A percentile compares a stretch with the other conserved stretches of the same genome.
phyloP scores from a whole-genome alignment of 92 coral and sea anemone species.

The Paramuricea clavata region DNA sequence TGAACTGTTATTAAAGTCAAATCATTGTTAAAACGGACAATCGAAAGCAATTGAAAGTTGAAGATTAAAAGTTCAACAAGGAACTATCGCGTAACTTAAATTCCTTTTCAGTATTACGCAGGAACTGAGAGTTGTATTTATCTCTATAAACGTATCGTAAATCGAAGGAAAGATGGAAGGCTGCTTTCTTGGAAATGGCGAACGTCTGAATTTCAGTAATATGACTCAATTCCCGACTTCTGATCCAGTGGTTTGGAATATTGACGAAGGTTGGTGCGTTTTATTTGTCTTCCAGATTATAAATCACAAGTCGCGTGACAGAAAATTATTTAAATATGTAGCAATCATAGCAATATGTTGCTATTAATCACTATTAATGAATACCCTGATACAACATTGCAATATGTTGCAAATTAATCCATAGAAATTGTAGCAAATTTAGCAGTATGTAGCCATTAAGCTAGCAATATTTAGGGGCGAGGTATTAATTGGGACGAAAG shows the following conservation, averaged over 20 bases:
- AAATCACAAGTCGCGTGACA: background rate
- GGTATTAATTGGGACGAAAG: too few species aligned
- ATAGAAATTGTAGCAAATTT: background rate
- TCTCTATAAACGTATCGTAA: background rate
- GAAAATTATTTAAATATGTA: background rate
- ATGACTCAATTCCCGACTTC: constrained; percentile 24
- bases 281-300: background rate
- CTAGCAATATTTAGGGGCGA: too few species aligned
- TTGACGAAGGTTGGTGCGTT: background rate
- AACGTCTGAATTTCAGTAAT: background rate
- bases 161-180: background rate
- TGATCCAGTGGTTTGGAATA: constrained; percentile 25
- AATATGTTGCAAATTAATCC: background rate
- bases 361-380: background rate
- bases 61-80: background rate
- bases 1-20: background rate
- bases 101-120: background rate
- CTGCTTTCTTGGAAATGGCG: background rate
- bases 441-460: background rate
- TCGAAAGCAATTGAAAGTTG: background rate
- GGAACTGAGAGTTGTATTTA: background rate
- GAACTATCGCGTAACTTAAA: background rate
- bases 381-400: background rate
- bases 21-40: background rate
- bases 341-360: background rate